Evolutionary conservation across 2,888 invertebrate genomes (phyloP).

Genomic region (Elgonia sp.): DNA sequence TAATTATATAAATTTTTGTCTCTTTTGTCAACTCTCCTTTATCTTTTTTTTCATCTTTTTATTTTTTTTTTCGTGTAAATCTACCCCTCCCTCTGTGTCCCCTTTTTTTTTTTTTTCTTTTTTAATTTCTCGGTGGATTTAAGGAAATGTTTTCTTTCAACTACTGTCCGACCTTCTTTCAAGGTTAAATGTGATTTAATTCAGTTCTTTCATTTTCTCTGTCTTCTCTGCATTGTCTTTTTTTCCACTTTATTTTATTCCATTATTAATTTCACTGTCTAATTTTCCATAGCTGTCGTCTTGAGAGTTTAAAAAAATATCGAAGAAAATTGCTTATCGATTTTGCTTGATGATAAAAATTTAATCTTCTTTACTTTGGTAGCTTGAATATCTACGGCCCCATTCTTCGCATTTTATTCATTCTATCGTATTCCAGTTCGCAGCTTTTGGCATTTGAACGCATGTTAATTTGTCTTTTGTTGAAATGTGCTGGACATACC

Average conservation of each 20-base stretch:
- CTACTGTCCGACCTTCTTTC: too few species aligned
- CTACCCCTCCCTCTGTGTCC: not conserved
- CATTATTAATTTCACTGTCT: too few species aligned
- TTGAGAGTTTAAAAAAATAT: not conserved
- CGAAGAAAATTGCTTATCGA: constrained; percentile 32
- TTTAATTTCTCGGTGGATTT: not conserved
- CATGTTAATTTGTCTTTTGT: constrained; percentile 63
- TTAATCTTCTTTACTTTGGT: constrained; percentile 5
- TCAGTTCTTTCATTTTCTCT: too few species aligned
- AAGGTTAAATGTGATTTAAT: too few species aligned
- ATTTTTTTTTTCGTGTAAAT: constrained; percentile 26
- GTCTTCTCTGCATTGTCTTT: too few species aligned
- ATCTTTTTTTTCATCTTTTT: constrained; percentile 3
- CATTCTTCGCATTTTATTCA: constrained; percentile 7
- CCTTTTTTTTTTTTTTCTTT: not conserved
- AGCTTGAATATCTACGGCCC: not conserved
- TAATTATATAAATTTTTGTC: constrained; percentile 17
- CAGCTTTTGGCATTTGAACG: constrained; percentile 44
- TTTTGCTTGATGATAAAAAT: constrained; percentile 4
- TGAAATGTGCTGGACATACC: constrained; percentile 45
- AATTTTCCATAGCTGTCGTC: too few species aligned
- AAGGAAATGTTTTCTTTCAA: too few species aligned
- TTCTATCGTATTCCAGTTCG: constrained; percentile 3
- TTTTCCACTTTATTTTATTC: too few species aligned
- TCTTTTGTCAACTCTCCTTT: constrained; percentile 17